Base-by-base conservation (phyloP, 2,888 invertebrate genomes). In the Timema podura region DNA sequence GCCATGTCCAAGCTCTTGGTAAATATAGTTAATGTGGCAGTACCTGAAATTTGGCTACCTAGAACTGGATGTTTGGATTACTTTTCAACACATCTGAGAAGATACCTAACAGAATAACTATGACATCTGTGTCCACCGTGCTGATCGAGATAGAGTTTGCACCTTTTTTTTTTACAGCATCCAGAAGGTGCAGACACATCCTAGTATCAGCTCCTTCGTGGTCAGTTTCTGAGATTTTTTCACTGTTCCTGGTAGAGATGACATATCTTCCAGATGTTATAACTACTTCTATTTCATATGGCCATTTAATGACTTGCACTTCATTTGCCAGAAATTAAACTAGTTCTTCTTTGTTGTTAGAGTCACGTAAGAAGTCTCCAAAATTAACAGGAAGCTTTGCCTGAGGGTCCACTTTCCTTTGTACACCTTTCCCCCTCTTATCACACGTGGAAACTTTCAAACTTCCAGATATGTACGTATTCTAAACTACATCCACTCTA, bases 301-400 rank as follows among this genome's bases (percentile, higher is more conserved):
- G 54, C 54, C 54, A 54, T 16, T 54, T 11, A 54, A n/a, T 54
- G 54, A 54, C 2, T 13, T 1, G 54, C 11, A 54, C 54, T 54
- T 54, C 54, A 54, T 54, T 54, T 13, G 54, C 54, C 54, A 54
- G 54, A 2, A 54, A 2, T 13, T 13, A 54, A 54, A 54, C n/a
- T 13, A 54, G 54, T 54, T 6, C 49, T 11, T 49, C 5, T 54
- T 54, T 54, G 54, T 54, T 54, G 6, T 54, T 54, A 7, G 54
- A 54, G 54, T 54, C 54, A 54, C 11, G 54, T 6, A 54, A 54
- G 54, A 54, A 54, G n/a, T 54, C 11, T 54, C 54, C 54, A 54
- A 54, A 5, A 54, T 54, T 54, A 13, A 9, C 54, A 7, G 54
- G 54, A 15, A 54, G 11, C 54, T 54, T 54, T 54, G 54, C 16